These are phyloP conservation scores for Platysteira castanea DNA, from an alignment of 2,113 vertebrate species.

Conservation along the genomic window DNA sequence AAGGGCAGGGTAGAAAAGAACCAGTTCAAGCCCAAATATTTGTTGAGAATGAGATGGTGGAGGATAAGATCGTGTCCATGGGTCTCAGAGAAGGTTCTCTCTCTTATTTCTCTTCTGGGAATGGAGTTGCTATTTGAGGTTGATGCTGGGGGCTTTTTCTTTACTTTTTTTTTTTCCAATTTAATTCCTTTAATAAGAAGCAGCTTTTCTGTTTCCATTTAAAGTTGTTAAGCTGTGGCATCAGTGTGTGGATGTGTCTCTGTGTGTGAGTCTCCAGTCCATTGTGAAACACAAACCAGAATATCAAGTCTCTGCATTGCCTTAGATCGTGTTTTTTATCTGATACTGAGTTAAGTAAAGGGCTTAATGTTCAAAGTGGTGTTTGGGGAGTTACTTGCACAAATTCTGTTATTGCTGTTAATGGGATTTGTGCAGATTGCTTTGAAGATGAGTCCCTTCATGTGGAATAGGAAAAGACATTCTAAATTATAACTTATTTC, in stretches of 20 bases:
- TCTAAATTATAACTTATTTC: slow-evolving; percentile 26
- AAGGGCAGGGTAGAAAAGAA: background rate
- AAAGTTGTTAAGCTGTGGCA: background rate
- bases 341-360: slow-evolving; percentile 61
- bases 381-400: slow-evolving; percentile 49
- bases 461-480: slow-evolving; percentile 7
- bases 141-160: background rate
- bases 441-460: slow-evolving; percentile 55
- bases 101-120: background rate
- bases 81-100: background rate
- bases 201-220: slow-evolving; percentile 11
- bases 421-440: slow-evolving; percentile 59
- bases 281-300: slow-evolving; percentile 26
- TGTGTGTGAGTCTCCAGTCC: background rate
- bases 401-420: slow-evolving; percentile 57
- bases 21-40: background rate
- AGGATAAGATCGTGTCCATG: background rate
- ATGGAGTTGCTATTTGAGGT: background rate
- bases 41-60: background rate
- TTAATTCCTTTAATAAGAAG: background rate
- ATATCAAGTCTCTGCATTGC: slow-evolving; percentile 24
- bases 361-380: slow-evolving; percentile 60
- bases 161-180: background rate
- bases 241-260: background rate
- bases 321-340: slow-evolving; percentile 34